phyloP scores from a whole-genome alignment of 2,888 invertebrate species.

The Drosophila yooni region DNA sequence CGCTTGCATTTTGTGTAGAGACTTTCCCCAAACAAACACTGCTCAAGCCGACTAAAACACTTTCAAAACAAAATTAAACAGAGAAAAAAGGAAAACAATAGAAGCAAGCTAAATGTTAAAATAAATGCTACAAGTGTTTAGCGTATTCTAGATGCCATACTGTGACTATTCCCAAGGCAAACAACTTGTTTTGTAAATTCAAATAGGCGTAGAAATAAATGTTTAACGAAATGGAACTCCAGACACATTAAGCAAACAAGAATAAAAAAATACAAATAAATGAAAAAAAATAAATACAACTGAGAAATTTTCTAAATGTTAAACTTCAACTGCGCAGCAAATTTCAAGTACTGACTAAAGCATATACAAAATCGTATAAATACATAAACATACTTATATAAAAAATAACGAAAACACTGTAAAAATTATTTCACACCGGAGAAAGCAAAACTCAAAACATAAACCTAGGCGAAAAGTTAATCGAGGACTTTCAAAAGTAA shows the following conservation, averaged over 20 bases:
- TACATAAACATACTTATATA: constrained; percentile 15
- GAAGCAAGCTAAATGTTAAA: constrained; percentile 43
- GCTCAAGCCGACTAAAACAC: constrained; percentile 50
- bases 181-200: constrained; percentile 57
- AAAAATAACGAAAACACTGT: constrained; percentile 39
- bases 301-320: constrained; percentile 56
- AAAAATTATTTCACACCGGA: constrained; percentile 51
- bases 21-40: constrained; percentile 53
- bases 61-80: constrained; percentile 20
- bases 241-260: constrained; percentile 39
- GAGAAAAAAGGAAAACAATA: constrained; percentile 21
- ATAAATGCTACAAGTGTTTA: constrained; percentile 20
- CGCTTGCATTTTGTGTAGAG: constrained; percentile 42
- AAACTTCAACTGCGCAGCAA: constrained; percentile 61
- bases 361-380: constrained; percentile 34
- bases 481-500: constrained; percentile 26
- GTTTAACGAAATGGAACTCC: constrained; percentile 52
- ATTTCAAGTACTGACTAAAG: constrained; percentile 70
- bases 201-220: constrained; percentile 61
- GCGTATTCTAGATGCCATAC: constrained; percentile 63
- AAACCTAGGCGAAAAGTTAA: constrained; percentile 39
- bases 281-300: constrained; percentile 26
- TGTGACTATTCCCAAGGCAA: constrained; percentile 62
- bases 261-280: constrained; percentile 4
- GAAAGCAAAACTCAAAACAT: constrained; percentile 43